Percentiles rank a stretch among this genome's conserved stretches.
phyloP scores from a whole-genome alignment of 1,140 invertebrate genomes.

The Drosophila navojoa region DNA sequence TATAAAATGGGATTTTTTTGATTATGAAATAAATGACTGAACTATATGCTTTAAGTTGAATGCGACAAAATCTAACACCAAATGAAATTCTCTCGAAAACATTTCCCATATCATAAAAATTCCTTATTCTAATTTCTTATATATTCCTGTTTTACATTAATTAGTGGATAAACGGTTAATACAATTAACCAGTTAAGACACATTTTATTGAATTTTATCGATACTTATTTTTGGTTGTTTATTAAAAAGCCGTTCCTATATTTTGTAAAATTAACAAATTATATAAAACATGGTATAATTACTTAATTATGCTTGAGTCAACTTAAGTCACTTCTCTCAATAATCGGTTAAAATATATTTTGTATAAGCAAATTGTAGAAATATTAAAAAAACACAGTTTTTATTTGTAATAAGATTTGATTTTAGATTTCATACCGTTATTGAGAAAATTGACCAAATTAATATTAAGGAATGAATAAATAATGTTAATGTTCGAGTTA shows the following conservation, averaged over 20 bases:
- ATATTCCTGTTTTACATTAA: too few species aligned
- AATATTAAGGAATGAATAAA: constrained; percentile 81
- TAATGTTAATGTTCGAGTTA: constrained; percentile 71
- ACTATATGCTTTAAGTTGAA: neutral
- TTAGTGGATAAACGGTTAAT: neutral
- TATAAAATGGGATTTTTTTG: constrained; percentile 4
- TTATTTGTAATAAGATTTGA: constrained; percentile 25
- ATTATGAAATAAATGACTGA: constrained; percentile 10
- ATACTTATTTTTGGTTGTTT: constrained; percentile 44
- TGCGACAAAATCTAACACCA: neutral
- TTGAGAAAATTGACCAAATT: constrained; percentile 52
- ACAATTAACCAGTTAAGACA: constrained; percentile 7
- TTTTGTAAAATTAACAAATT: constrained; percentile 31
- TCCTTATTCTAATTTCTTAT: too few species aligned
- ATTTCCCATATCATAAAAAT: neutral
- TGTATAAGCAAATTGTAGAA: constrained; percentile 17
- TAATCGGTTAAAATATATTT: constrained; percentile 30
- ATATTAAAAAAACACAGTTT: constrained; percentile 25
- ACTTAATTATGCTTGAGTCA: constrained; percentile 32
- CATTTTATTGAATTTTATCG: constrained; percentile 9
- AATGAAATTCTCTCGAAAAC: neutral
- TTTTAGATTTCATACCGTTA: constrained; percentile 39
- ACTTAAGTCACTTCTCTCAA: constrained; percentile 41
- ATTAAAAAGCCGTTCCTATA: constrained; percentile 42
- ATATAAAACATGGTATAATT: constrained; percentile 29